phyloP scores from a whole-genome alignment of 2,888 invertebrate species.

The Epistrophella euchroma region DNA sequence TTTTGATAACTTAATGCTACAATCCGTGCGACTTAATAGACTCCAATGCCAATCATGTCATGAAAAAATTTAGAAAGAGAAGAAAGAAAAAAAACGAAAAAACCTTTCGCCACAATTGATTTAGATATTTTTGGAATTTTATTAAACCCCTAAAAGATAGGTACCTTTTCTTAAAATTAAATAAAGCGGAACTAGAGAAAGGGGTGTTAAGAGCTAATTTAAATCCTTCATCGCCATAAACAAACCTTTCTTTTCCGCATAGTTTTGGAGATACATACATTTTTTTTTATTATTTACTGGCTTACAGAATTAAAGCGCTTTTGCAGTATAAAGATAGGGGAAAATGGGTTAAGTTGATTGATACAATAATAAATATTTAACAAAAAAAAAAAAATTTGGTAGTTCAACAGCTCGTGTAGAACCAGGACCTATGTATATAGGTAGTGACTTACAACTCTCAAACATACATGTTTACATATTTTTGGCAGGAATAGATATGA shows the following conservation, averaged over 20 bases:
- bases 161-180: constrained; percentile 6
- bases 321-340: background rate
- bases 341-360: background rate
- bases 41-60: constrained; percentile 53
- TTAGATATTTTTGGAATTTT: constrained; percentile 27
- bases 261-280: constrained; percentile 42
- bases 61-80: constrained; percentile 34
- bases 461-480: too few species aligned
- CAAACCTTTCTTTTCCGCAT: constrained; percentile 74
- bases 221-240: constrained; percentile 48
- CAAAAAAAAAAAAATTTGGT: too few species aligned
- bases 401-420: too few species aligned
- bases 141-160: constrained; percentile 66
- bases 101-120: constrained; percentile 41
- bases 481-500: too few species aligned
- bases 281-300: constrained; percentile 11
- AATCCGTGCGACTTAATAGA: constrained; percentile 59
- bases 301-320: background rate
- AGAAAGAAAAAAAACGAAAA: background rate
- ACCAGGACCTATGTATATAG: too few species aligned
- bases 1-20: constrained; percentile 70
- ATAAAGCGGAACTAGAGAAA: background rate
- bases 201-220: constrained; percentile 18
- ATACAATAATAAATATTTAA: too few species aligned
- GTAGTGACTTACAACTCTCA: too few species aligned